Evolutionary conservation across 2,797 vertebrate genomes (phyloP).

Genomic region (Vespertilio murinus): DNA sequence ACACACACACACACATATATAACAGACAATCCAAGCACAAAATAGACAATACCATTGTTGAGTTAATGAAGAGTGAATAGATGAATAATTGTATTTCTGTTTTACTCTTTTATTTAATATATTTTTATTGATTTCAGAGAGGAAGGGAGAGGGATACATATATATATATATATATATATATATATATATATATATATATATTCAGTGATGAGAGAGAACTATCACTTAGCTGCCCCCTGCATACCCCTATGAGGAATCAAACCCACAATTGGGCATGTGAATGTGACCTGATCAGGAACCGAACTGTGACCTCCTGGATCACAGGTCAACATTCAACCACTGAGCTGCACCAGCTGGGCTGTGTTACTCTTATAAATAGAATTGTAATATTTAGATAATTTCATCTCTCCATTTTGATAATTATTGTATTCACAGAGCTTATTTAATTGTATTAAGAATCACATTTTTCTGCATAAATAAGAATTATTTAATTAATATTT

Average conservation of each 20-base stretch:
- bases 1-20: neutral
- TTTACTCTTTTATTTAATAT: neutral
- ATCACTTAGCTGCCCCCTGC: no score
- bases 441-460: constrained; percentile 39
- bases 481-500: constrained; percentile 32
- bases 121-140: no score
- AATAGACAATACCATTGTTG: neutral
- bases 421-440: neutral
- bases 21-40: neutral
- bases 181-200: no score
- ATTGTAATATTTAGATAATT: constrained; percentile 43
- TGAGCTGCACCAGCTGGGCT: neutral
- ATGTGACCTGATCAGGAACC: no score
- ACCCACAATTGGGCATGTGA: no score
- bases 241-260: no score
- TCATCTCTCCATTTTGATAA: constrained; percentile 35
- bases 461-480: constrained; percentile 21
- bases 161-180: no score
- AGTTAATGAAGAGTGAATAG: constrained; percentile 31
- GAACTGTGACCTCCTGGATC: no score
- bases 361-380: neutral
- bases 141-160: no score
- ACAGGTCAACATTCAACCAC: no score
- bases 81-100: constrained; percentile 24
- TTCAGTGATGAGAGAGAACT: no score